Conservation (phyloP, 2,797 vertebrate species). For the Catharus ustulatus region DNA sequence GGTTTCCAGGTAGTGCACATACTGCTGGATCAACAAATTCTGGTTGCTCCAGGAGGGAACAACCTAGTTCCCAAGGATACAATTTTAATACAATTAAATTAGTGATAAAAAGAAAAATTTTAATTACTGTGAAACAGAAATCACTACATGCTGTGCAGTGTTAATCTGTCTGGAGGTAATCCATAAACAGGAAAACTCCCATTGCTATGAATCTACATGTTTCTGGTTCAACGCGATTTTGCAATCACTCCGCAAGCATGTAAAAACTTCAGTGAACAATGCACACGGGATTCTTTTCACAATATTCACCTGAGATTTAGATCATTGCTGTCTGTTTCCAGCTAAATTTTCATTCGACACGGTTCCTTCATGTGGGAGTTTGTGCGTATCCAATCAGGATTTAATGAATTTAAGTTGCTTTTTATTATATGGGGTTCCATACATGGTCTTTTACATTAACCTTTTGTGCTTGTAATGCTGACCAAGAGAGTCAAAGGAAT, state of each 20-base stretch:
- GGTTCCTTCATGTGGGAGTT: background rate
- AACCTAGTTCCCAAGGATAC: background rate
- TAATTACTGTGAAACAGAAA: conserved; percentile 21
- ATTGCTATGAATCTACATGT: background rate
- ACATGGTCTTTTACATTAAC: background rate
- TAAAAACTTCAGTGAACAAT: background rate
- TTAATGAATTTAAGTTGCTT: background rate
- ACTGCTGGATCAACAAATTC: background rate
- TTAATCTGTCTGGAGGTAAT: conserved; percentile 10
- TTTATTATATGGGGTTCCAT: background rate
- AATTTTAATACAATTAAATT: background rate
- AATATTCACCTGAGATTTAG: background rate
- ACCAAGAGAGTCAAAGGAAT: background rate
- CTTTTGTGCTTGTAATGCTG: background rate
- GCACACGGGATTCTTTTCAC: background rate
- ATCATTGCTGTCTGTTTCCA: background rate
- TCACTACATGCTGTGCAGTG: background rate
- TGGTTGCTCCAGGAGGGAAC: background rate
- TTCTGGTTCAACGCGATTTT: background rate
- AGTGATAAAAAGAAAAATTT: conserved; percentile 29
- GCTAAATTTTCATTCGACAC: background rate
- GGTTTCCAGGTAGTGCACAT: background rate
- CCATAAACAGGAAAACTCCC: background rate
- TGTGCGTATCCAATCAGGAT: background rate
- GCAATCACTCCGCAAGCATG: background rate